Base-by-base conservation (phyloP, 2,797 vertebrate genomes). In the Zenarchopterus dispar region DNA sequence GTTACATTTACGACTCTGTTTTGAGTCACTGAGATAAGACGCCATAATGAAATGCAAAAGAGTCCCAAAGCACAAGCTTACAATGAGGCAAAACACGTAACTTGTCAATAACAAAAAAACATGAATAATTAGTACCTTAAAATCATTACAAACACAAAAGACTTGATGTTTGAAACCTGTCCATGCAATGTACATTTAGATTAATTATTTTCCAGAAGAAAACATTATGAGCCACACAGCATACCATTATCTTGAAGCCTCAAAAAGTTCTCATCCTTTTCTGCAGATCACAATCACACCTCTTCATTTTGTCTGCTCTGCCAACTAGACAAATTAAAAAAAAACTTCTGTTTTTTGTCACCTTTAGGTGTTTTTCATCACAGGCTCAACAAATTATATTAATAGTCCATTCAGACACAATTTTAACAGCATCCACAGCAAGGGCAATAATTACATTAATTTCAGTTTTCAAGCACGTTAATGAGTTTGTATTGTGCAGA, bases 1-100 rank as follows among this genome's bases (percentile, higher is more conserved):
- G 51, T 75, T 26, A 55, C 62, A 54, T 63, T 71, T 61, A 45
- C 85, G 89, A 89, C 78, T 90, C 87, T 86, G 65, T 31, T 51
- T 39, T 39, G 13, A 39, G 36, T 13, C 36, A 39, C 16, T 1
- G 36, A 15, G 36, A 13, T 39, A 39, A 15, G 36, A 2, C 13
- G 36, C 13, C 36, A 15, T 39, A 15, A 39, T 39, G 11, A 39
- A 39, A 39, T 39, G 36, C 33, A 80, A 75, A 36, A 31, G 65
- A 50, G 70, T 36, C 31, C 62, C 42, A 47, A 67, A 60, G 65
- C n/a, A 63, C 45, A 55, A 9, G 16, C 15, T 13, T 15, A 13
- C 36, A 39, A 3, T 36, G 33, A 36, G 33, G 13, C 36, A 15
- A 15, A 39, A 15, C 36, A 39, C 13, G 16, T 39, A 15, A 15